phyloP scores from a whole-genome alignment of 2,797 vertebrate genomes.

The Brachyrhaphis roseni region DNA sequence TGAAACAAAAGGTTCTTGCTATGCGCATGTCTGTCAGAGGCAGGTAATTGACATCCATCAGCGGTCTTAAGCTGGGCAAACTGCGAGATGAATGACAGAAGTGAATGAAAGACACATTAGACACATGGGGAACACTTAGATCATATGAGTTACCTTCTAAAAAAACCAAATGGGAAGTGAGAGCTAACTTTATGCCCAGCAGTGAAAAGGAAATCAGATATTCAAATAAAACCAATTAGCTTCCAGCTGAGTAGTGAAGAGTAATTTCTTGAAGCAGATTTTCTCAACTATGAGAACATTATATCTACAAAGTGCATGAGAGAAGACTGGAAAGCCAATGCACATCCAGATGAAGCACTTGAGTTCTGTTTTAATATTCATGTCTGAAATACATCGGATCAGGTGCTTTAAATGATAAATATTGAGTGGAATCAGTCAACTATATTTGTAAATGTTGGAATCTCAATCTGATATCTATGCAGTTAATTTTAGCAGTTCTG shows the following conservation, averaged over 20 bases:
- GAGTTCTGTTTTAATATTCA: constrained; percentile 7
- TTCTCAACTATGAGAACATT: constrained; percentile 7
- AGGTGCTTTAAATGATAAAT: constrained; percentile 1
- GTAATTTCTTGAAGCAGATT: neutral
- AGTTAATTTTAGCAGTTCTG: neutral
- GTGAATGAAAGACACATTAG: constrained; percentile 10
- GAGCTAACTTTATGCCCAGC: neutral
- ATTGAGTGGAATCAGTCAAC: neutral
- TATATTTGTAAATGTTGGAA: neutral
- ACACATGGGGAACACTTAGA: neutral
- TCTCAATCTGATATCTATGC: neutral
- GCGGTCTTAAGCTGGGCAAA: constrained; percentile 94
- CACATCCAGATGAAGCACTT: constrained; percentile 7
- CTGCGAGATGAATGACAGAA: constrained; percentile 69
- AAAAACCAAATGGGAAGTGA: constrained; percentile 5
- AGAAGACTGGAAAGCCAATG: neutral
- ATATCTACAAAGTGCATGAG: neutral
- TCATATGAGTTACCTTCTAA: neutral
- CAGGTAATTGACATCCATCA: constrained; percentile 96
- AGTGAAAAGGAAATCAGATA: constrained; percentile 1
- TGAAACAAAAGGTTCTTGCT: constrained; percentile 98
- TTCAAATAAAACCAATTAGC: constrained; percentile 2
- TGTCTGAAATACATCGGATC: neutral
- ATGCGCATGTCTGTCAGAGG: constrained; percentile 97
- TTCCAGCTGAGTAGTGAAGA: constrained; percentile 6